Evolutionary conservation across 2,113 vertebrate genomes (phyloP).

Genomic region (Aramus guarauna): DNA sequence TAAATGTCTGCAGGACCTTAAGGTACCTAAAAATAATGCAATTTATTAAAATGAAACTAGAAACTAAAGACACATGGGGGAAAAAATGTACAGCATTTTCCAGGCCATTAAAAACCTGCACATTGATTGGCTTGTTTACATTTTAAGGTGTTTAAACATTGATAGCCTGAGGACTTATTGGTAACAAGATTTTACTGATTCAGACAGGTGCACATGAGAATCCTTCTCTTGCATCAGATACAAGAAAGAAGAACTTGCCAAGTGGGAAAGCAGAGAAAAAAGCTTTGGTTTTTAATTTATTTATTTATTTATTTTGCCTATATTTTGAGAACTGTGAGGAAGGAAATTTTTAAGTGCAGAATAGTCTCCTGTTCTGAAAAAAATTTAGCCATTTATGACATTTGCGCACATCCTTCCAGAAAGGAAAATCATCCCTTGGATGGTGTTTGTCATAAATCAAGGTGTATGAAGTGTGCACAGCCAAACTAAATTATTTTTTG

Average conservation of each 20-base stretch:
- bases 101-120: not conserved
- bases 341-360: not conserved
- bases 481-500: not conserved
- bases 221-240: not conserved
- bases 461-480: not conserved
- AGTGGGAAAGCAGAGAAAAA: not conserved
- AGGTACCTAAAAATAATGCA: not conserved
- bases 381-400: not conserved
- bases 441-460: not conserved
- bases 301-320: not conserved
- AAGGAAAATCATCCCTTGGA: not conserved
- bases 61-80: not conserved
- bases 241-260: not conserved
- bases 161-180: not conserved
- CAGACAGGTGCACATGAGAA: not conserved
- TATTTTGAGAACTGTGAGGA: not conserved
- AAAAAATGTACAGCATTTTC: not conserved
- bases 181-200: not conserved
- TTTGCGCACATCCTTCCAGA: not conserved
- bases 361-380: not conserved
- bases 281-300: not conserved
- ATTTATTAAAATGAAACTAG: not conserved
- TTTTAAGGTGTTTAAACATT: not conserved
- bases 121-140: not conserved
- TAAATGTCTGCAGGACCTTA: not conserved